Base-by-base conservation (phyloP, 2,797 vertebrate genomes). In the Melanogrammus aeglefinus region DNA sequence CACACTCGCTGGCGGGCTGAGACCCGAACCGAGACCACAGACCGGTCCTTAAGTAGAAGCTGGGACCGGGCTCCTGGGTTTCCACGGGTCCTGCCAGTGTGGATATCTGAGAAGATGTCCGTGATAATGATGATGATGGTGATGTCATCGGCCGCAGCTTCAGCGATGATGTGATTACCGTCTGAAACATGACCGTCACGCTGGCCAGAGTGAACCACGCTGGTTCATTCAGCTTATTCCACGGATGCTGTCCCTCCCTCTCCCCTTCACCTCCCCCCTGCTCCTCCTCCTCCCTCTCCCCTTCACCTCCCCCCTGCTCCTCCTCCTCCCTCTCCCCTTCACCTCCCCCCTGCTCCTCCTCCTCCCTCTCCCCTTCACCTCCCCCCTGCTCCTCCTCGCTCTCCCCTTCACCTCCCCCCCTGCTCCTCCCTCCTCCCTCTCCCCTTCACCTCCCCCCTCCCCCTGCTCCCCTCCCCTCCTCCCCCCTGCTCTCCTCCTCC, bases 161-260 rank as follows among this genome's bases (percentile, higher is more conserved):
- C 83, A 83, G 51, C 83, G 81, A 85, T 90, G 86, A 91, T 92
- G 87, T 90, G 86, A 92, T 92, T 89, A 88, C 85, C 85, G 84
- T 87, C 82, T 76, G 78, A 84, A 85, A 87, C 89, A 88, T 92
- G 84, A 83, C 87, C 90, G 89, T 93, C 88, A 85, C 85, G 69
- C 85, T 63, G 77, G 10, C 73, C 75, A 83, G 81, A 85, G 77
- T 77, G 87, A 85, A 90, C 88, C 82, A 44, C 29, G 57, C 78
- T 78, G 74, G 75, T 85, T 81, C 79, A 21, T 31, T 78, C 57
- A 69, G 31, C 51, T 71, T 44, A 27, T 63, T 31, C 75, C 76
- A n/a, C n/a, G n/a, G n/a, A n/a, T n/a, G n/a, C n/a, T n/a, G n/a
- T n/a, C n/a, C n/a, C 66, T 74, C 38, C 38, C 38, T 10, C 38